phyloP scores from a whole-genome alignment of 2,888 invertebrate genomes.

The Calameuta filiformis region DNA sequence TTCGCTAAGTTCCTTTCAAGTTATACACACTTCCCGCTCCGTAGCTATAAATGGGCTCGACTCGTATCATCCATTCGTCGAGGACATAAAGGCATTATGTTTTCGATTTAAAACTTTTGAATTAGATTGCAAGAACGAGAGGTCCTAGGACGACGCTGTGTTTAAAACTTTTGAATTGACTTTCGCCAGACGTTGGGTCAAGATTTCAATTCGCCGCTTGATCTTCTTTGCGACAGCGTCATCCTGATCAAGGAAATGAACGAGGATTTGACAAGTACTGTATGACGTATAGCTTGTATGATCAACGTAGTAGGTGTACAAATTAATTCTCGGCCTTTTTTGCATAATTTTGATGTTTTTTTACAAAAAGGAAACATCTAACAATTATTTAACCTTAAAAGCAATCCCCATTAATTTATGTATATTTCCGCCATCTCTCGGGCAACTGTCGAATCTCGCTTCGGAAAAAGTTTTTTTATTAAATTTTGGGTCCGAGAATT shows the following conservation, averaged over 20 bases:
- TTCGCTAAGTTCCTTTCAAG: conserved; percentile 19
- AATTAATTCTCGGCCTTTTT: too few relatives aligned
- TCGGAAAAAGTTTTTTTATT: too few relatives aligned
- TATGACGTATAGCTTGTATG: background rate
- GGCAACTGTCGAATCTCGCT: too few relatives aligned
- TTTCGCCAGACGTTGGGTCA: conserved; percentile 9
- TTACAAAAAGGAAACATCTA: too few relatives aligned
- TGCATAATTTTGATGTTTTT: too few relatives aligned
- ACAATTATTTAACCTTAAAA: too few relatives aligned
- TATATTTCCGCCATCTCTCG: too few relatives aligned
- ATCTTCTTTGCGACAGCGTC: background rate
- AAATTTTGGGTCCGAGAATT: too few relatives aligned
- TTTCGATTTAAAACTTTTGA: conserved; percentile 47
- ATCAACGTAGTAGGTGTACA: background rate
- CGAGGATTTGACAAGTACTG: background rate
- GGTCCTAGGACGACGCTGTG: conserved; percentile 15
- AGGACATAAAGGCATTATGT: conserved; percentile 19
- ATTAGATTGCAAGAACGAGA: conserved; percentile 46
- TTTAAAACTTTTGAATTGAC: conserved; percentile 44
- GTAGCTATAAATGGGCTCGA: conserved; percentile 34
- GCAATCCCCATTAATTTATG: too few relatives aligned
- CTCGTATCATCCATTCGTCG: conserved; percentile 29
- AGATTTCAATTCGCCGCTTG: background rate
- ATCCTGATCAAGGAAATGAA: background rate
- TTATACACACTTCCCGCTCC: conserved; percentile 30